phyloP scores from a whole-genome alignment of 1,140 invertebrate genomes.

The Tyrophagus putrescentiae region DNA sequence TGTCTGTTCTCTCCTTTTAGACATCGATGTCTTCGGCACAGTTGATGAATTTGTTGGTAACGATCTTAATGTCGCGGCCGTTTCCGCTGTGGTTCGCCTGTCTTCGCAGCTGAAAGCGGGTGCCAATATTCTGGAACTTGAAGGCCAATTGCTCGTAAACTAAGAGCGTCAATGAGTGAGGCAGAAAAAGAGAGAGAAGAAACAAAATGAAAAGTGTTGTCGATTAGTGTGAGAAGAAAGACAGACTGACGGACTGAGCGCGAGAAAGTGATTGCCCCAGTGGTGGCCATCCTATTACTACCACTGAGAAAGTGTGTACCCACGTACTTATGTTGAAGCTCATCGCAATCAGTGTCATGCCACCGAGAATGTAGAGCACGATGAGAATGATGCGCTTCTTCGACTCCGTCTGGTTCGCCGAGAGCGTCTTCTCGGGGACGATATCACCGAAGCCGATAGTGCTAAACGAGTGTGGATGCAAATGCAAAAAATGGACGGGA shows the following conservation, averaged over 20 bases:
- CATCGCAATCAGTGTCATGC: constrained; percentile 94
- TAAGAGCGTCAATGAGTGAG: background rate
- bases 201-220: background rate
- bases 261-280: too few relatives aligned
- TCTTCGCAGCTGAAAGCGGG: background rate
- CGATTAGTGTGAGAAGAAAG: background rate
- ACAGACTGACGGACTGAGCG: too few relatives aligned
- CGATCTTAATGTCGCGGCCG: background rate
- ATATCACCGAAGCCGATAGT: constrained; percentile 54
- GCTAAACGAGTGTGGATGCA: constrained; percentile 22
- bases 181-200: background rate
- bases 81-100: background rate
- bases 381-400: constrained; percentile 35
- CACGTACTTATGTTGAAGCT: constrained; percentile 61
- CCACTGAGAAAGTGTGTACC: background rate
- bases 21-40: constrained; percentile 13
- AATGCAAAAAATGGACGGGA: background rate
- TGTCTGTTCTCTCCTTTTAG: too few relatives aligned
- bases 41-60: constrained; percentile 6
- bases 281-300: background rate
- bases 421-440: constrained; percentile 38
- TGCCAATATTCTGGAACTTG: background rate
- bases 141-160: constrained; percentile 16
- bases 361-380: constrained; percentile 40
- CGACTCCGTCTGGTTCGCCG: constrained; percentile 33